Conservation (phyloP, 2,888 invertebrate species). For the Drymonia ruficornis region DNA sequence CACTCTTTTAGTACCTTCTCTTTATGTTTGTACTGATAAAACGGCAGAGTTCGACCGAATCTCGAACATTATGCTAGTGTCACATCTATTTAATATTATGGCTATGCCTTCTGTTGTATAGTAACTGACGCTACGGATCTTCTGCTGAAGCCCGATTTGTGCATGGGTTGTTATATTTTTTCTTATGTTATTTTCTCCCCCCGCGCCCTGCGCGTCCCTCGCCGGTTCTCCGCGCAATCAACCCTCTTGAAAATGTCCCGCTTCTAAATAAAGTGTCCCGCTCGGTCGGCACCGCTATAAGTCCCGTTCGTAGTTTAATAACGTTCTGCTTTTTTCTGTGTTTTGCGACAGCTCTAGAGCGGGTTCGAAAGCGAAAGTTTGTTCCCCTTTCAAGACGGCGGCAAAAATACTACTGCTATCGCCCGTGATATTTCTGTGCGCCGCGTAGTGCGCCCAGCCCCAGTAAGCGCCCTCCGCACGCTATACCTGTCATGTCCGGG, state of each 20-base stretch:
- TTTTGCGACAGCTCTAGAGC: constrained; percentile 84
- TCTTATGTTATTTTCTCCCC: constrained; percentile 21
- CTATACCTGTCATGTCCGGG: constrained; percentile 65
- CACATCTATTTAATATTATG: constrained; percentile 15
- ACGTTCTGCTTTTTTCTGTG: constrained; percentile 74
- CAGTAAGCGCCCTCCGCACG: constrained; percentile 79
- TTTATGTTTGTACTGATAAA: no score
- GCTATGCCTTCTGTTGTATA: constrained; percentile 54
- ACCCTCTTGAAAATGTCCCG: constrained; percentile 84
- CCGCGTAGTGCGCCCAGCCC: constrained; percentile 81
- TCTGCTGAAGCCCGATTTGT: constrained; percentile 68
- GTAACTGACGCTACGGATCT: constrained; percentile 61
- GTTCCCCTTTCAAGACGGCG: constrained; percentile 91
- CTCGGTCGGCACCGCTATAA: constrained; percentile 51
- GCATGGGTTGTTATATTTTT: constrained; percentile 71
- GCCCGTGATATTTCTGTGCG: constrained; percentile 91
- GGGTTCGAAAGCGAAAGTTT: constrained; percentile 87
- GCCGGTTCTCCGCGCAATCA: constrained; percentile 72
- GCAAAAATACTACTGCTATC: constrained; percentile 90
- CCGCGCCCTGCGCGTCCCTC: constrained; percentile 19
- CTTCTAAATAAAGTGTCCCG: no score
- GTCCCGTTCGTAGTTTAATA: constrained; percentile 39
- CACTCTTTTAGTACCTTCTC: neutral
- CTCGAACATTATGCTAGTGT: neutral
- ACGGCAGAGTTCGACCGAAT: no score